Percentiles rank a stretch among this genome's conserved stretches.
phyloP scores from a whole-genome alignment of 1,140 invertebrate species.

The Orchestia grillus region DNA sequence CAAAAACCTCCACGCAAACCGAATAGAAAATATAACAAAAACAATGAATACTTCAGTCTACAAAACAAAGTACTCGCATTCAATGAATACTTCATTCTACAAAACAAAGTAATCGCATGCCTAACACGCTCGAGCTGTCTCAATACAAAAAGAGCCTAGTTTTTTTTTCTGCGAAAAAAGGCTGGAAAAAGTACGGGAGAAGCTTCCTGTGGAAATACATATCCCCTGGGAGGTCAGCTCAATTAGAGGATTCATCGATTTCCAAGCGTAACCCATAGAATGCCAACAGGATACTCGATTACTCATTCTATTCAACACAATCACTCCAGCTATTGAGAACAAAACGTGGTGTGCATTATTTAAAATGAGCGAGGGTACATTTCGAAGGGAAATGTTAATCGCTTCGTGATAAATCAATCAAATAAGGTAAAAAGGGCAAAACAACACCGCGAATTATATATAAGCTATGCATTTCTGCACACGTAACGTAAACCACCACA shows the following conservation, averaged over 20 bases:
- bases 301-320: too few relatives aligned
- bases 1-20: too few relatives aligned
- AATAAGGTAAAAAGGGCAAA: background rate
- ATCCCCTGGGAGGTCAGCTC: background rate
- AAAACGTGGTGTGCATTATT: background rate
- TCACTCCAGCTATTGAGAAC: background rate
- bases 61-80: background rate
- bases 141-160: background rate
- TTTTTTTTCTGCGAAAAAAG: background rate
- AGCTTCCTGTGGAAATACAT: background rate
- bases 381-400: background rate
- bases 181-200: background rate
- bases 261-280: background rate
- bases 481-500: background rate
- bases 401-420: background rate
- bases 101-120: background rate
- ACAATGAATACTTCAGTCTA: background rate
- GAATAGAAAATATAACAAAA: too few relatives aligned
- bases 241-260: background rate
- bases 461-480: background rate
- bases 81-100: background rate
- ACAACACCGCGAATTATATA: background rate
- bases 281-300: too few relatives aligned
- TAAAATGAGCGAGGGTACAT: background rate
- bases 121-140: background rate